Evolutionary conservation across 2,888 invertebrate genomes (phyloP), one percentile per base, ranked within the genome.

Genomic region (Parelbella ahira): DNA sequence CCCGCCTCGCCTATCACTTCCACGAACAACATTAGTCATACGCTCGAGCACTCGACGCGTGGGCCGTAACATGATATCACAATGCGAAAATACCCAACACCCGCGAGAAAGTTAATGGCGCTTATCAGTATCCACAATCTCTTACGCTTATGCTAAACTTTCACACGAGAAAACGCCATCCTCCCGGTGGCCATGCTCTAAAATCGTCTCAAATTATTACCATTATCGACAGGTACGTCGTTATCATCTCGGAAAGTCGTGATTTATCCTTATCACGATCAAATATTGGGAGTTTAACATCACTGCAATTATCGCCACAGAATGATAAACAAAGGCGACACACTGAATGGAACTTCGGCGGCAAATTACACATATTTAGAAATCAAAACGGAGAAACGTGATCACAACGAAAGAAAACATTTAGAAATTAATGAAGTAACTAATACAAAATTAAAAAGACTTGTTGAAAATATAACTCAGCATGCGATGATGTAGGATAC

Each of bases 321-420:
- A 90, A 90, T 89, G 94, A 94, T 92, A 95, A 93, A 92, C 95
- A 95, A 91, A 95, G 93, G 90, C 95, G 94, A 93, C 95, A 95
- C 90, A 95, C 93, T 92, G 94, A 94, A 91, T 94, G 94, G 90
- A 94, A 95, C 92, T 94, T 95, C 91, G 93, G 92, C 91, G 94
- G 94, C 92, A 95, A 93, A 91, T 92, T 92, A 92, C 93, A 94
- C 94, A 94, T 94, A 92, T 92, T 93, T 93, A 89, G 87, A 84
- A 86, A 86, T 75, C 68, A 87, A 81, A 84, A 81, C 65, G 68
- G 67, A 82, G 78, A 78, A 88, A 86, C 69, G 68, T 70, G 67
- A 68, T 70, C 83, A 82, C 87, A 73, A 86, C 63, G 66, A 80
- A 81, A 76, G 82, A 81, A 82, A 84, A 84, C 87, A 87, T 87